Evolutionary conservation across 2,888 invertebrate genomes (phyloP).

Genomic region (Apamea epomidion): DNA sequence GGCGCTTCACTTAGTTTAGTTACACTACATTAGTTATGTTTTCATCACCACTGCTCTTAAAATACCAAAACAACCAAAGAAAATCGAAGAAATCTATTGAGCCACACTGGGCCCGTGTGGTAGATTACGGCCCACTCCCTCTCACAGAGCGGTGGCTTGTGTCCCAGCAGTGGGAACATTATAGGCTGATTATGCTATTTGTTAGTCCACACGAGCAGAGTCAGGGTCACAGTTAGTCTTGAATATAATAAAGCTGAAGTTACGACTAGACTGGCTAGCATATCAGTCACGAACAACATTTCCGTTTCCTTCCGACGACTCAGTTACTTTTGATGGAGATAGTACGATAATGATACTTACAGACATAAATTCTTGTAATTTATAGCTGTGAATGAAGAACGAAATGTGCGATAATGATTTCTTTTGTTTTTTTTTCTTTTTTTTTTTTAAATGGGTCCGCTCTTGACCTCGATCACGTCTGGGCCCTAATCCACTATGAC

Average conservation of each 20-base stretch:
- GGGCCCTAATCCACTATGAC: no score
- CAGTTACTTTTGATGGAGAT: slow-evolving; percentile 25
- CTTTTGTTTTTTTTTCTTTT: neutral
- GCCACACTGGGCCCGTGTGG: no score
- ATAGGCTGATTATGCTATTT: no score
- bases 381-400: neutral
- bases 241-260: slow-evolving; percentile 25
- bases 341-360: slow-evolving; percentile 8
- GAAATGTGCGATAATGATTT: neutral
- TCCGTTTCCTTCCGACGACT: slow-evolving; percentile 34
- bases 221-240: neutral
- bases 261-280: slow-evolving; percentile 13
- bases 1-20: no score
- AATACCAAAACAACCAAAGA: no score
- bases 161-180: no score
- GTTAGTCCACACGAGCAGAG: neutral
- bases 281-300: slow-evolving; percentile 46
- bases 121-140: no score
- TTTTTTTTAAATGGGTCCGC: neutral
- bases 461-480: no score
- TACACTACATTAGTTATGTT: no score
- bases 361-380: slow-evolving; percentile 36
- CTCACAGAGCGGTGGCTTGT: no score
- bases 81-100: no score
- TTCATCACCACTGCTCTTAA: no score